Conservation (phyloP, 1,140 invertebrate species). For the Sycophaga agraensis region DNA sequence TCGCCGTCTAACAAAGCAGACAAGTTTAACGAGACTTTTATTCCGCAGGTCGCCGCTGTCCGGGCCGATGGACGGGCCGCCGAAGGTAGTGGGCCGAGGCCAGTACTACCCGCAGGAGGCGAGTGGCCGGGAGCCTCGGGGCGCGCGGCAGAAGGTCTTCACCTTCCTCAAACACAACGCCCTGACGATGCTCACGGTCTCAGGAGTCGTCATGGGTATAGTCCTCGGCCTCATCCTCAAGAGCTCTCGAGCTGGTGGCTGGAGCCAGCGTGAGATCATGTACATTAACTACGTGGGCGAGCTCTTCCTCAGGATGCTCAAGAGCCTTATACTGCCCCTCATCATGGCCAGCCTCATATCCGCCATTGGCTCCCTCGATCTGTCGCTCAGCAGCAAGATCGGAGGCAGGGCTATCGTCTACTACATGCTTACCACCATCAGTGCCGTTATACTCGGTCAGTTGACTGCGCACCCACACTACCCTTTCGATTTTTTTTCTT, state of each 20-base stretch:
- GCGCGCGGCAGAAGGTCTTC: constrained; percentile 44
- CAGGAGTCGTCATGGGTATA: constrained; percentile 80
- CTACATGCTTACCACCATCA: constrained; percentile 75
- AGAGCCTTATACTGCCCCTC: constrained; percentile 74
- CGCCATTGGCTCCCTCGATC: constrained; percentile 70
- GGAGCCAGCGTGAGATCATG: constrained; percentile 77
- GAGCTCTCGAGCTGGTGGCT: constrained; percentile 59
- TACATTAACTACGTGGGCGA: constrained; percentile 85
- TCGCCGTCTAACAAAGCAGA: no score
- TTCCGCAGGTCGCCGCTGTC: constrained; percentile 49
- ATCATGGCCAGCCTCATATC: constrained; percentile 74
- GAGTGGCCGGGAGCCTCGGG: constrained; percentile 44
- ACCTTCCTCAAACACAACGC: constrained; percentile 72
- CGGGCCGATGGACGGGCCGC: constrained; percentile 44
- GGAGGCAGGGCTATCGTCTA: constrained; percentile 70
- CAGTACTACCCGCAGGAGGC: constrained; percentile 52
- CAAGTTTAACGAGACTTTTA: no score
- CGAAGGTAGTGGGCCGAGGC: constrained; percentile 42
- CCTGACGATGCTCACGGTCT: constrained; percentile 81
- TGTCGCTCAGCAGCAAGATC: constrained; percentile 67
- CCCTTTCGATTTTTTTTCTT: background rate
- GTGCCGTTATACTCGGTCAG: constrained; percentile 68
- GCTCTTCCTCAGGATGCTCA: constrained; percentile 79
- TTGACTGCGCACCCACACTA: no score
- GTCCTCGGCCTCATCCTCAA: constrained; percentile 75